Evolutionary conservation across 1,140 invertebrate genomes (phyloP).

Genomic region (Drosophila pandora): DNA sequence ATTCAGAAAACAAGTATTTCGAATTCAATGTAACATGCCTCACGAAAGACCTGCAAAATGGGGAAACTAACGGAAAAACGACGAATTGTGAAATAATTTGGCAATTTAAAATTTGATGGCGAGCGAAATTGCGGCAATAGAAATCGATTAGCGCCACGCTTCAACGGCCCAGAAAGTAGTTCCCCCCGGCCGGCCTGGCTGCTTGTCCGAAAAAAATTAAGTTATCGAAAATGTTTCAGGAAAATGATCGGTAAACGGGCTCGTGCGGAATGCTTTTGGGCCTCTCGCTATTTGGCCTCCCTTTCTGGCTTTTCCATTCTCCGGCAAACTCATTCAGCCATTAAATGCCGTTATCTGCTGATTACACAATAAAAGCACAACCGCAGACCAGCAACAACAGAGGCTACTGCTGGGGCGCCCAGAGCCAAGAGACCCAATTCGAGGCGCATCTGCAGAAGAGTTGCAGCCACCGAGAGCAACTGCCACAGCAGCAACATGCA

Average conservation of each 20-base stretch:
- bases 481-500: slow-evolving; percentile 24
- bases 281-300: neutral
- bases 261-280: slow-evolving; percentile 59
- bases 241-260: slow-evolving; percentile 40
- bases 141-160: slow-evolving; percentile 61
- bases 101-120: slow-evolving; percentile 46
- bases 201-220: slow-evolving; percentile 49
- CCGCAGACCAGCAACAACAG: slow-evolving; percentile 46
- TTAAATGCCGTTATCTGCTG: slow-evolving; percentile 81
- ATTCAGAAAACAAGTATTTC: slow-evolving; percentile 42
- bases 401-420: slow-evolving; percentile 62
- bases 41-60: slow-evolving; percentile 43
- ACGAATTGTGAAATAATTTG: slow-evolving; percentile 58
- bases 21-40: slow-evolving; percentile 35
- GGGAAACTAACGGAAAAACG: slow-evolving; percentile 39
- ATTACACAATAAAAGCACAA: slow-evolving; percentile 78
- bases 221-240: slow-evolving; percentile 58
- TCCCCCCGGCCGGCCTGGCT: neutral
- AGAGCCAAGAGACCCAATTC: slow-evolving; percentile 72
- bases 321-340: slow-evolving; percentile 75
- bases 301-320: slow-evolving; percentile 7
- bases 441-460: slow-evolving; percentile 65
- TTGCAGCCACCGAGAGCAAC: slow-evolving; percentile 23
- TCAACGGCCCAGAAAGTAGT: slow-evolving; percentile 14
- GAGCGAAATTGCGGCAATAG: slow-evolving; percentile 48